Base-by-base conservation (phyloP, 2,888 invertebrate genomes). In the Drosophila eohydei region DNA sequence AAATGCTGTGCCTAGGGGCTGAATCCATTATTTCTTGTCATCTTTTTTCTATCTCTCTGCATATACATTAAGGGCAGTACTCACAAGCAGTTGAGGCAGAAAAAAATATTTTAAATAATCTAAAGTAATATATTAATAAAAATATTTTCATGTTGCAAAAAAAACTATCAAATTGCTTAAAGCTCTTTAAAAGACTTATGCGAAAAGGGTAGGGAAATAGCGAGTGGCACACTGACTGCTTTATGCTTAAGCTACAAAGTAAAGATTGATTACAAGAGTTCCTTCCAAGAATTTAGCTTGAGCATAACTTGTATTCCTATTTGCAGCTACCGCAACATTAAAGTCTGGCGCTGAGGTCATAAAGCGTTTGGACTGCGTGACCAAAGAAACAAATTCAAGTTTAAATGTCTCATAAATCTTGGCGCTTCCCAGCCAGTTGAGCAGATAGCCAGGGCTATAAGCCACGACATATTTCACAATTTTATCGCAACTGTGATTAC, bases 351-450 rank as follows among this genome's bases (percentile, higher is more conserved):
- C 16, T 30, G 16, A 11, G 44, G 4, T 51, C 26, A 51, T 60
- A 59, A 56, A 59, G 21, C 36, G 11, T 54, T 66, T 66, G 58
- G 9, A 78, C 85, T 72, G 84, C 81, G 83, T 72, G 66, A n/a
- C 41, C 40, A 44, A 48, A 66, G 38, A 68, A 63, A 59, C 78
- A 74, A 69, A 72, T 71, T 87, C 69, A 83, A 69, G 88, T 81
- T 63, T 56, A 74, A 83, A 70, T 71, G 82, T 71, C 85, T 48
- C 69, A 83, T 84, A 78, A 89, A 89, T 89, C 88, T 68, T 65
- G 7, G 34, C 46, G 43, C 48, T 48, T 21, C n/a, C 40, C 28
- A 36, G 64, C 58, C 66, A 59, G 34, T 40, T 61, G 38, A 34
- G 30, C 51, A 67, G 56, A 32, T 60, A 61, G 63, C 59, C 80